A percentile compares a stretch with the other conserved stretches of the same genome.
Conservation (phyloP, 1,140 invertebrate genomes). For the Drosophila kohkoa region DNA sequence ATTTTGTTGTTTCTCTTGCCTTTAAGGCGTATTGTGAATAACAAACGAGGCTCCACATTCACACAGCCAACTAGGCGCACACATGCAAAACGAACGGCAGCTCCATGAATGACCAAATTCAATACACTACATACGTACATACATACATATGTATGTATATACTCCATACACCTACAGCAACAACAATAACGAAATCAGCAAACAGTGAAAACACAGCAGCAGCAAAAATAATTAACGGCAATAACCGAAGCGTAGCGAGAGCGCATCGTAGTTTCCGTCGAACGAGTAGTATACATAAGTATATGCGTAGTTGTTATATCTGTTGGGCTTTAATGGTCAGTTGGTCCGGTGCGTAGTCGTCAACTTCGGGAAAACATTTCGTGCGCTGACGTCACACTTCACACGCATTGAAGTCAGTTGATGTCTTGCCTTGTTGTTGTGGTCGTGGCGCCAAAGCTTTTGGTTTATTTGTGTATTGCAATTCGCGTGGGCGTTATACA, state of each 20-base stretch:
- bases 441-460: conserved; percentile 59
- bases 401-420: conserved; percentile 39
- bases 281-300: conserved; percentile 38
- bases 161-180: conserved; percentile 31
- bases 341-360: conserved; percentile 51
- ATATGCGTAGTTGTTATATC: conserved; percentile 31
- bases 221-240: conserved; percentile 77
- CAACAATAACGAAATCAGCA: conserved; percentile 38
- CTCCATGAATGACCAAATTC: conserved; percentile 76
- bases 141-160: no score
- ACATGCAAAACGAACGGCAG: conserved; percentile 45
- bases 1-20: conserved; percentile 61
- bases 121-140: conserved; percentile 40
- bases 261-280: conserved; percentile 76
- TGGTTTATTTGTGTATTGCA: conserved; percentile 67
- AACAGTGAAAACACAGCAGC: conserved; percentile 19
- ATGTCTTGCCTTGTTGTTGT: conserved; percentile 15
- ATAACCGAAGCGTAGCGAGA: conserved; percentile 73
- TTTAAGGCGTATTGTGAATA: conserved; percentile 62
- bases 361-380: conserved; percentile 62
- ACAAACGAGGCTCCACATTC: conserved; percentile 43
- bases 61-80: conserved; percentile 15
- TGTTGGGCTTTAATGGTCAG: conserved; percentile 4
- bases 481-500: conserved; percentile 70
- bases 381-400: conserved; percentile 65